Conservation (phyloP, 1,140 invertebrate species). For the Drosophila pseudoobscura region DNA sequence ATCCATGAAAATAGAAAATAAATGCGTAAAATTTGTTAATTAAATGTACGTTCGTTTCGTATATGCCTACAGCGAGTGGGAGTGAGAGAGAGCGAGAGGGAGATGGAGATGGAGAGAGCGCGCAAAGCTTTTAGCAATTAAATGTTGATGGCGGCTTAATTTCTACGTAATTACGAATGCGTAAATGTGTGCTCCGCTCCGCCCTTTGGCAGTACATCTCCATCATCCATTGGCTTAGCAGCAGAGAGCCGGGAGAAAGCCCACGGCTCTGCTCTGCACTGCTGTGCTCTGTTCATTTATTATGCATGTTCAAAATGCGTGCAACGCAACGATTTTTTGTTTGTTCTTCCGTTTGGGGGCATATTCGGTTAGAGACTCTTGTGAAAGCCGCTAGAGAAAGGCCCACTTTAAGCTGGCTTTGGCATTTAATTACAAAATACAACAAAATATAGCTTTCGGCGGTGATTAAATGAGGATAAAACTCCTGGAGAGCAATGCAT, state of each 20-base stretch:
- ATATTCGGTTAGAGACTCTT: conserved; percentile 16
- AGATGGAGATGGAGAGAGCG: too few relatives aligned
- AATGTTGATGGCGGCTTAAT: conserved; percentile 78
- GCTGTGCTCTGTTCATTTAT: conserved; percentile 54
- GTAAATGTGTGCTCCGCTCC: conserved; percentile 56
- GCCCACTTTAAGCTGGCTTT: conserved; percentile 2
- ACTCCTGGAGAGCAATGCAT: too few relatives aligned
- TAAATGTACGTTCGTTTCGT: conserved; percentile 58
- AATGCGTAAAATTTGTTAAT: conserved; percentile 82
- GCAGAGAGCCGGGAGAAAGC: not conserved
- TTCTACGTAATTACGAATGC: conserved; percentile 78
- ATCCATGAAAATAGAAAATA: conserved; percentile 77
- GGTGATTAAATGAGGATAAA: too few relatives aligned
- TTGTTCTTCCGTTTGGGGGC: conserved; percentile 13
- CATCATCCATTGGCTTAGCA: conserved; percentile 55
- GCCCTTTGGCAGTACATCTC: conserved; percentile 32
- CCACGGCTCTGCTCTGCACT: too few relatives aligned
- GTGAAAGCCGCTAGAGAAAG: conserved; percentile 12
- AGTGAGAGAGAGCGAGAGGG: too few relatives aligned
- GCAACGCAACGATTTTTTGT: conserved; percentile 30
- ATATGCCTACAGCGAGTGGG: too few relatives aligned
- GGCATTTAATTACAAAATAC: too few relatives aligned
- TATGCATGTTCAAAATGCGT: conserved; percentile 72
- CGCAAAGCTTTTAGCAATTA: conserved; percentile 71
- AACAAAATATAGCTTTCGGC: too few relatives aligned